Conservation (phyloP, 1,140 invertebrate species). For the Drosophila bocqueti region DNA sequence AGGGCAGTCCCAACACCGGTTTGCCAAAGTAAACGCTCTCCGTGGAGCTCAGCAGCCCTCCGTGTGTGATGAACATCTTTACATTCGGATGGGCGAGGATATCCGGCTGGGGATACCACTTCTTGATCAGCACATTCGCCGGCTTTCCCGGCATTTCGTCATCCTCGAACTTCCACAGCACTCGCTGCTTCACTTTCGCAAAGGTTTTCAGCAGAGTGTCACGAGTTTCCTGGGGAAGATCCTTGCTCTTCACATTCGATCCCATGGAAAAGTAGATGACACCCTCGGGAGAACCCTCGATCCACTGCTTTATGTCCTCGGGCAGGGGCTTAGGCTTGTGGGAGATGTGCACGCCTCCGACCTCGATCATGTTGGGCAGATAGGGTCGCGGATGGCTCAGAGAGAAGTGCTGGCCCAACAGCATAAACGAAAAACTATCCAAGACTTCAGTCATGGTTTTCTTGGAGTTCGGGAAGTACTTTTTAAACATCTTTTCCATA, state of each 20-base stretch:
- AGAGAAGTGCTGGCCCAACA: conserved; percentile 87
- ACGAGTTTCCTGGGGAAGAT: conserved; percentile 86
- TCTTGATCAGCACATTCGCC: conserved; percentile 87
- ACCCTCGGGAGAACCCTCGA: conserved; percentile 86
- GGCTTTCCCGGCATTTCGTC: conserved; percentile 86
- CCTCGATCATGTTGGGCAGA: conserved; percentile 86
- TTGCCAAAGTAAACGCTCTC: conserved; percentile 90
- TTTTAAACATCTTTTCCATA: conserved; percentile 67
- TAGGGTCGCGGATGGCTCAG: conserved; percentile 86
- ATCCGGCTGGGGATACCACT: conserved; percentile 91
- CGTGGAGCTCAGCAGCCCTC: conserved; percentile 89
- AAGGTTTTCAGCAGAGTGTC: conserved; percentile 87
- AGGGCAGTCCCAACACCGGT: conserved; percentile 90
- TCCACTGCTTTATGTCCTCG: conserved; percentile 85
- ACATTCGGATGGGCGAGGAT: conserved; percentile 90
- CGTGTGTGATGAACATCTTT: conserved; percentile 90
- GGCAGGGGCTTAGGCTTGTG: conserved; percentile 82
- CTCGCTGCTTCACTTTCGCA: conserved; percentile 86
- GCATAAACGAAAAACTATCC: conserved; percentile 85
- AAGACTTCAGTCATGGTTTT: conserved; percentile 55
- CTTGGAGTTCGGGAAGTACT: conserved; percentile 85
- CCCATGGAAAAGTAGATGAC: conserved; percentile 88
- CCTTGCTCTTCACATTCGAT: conserved; percentile 87
- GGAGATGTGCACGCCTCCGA: conserved; percentile 87
- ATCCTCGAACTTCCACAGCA: conserved; percentile 90